phyloP scores from a whole-genome alignment of 2,888 invertebrate genomes.

The Stegophylla sp. region DNA sequence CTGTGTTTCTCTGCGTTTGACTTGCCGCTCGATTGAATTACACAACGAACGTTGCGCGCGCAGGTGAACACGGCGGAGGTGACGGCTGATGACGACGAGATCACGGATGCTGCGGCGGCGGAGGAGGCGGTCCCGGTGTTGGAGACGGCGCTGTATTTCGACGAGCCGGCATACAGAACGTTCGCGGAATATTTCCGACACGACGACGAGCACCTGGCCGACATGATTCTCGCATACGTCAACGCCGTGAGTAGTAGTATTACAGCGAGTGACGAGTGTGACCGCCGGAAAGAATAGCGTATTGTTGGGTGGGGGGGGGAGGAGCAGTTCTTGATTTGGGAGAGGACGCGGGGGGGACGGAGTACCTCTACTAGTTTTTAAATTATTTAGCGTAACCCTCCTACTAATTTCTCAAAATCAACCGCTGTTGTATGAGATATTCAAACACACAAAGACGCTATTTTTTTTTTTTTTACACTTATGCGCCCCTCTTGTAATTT shows the following conservation, averaged over 20 bases:
- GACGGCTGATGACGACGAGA: slow-evolving; percentile 2
- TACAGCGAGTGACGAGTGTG: too few species aligned
- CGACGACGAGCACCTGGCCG: slow-evolving; percentile 72
- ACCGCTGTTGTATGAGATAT: too few species aligned
- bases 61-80: not conserved
- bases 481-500: too few species aligned
- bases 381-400: not conserved
- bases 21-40: slow-evolving; percentile 60
- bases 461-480: too few species aligned
- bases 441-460: too few species aligned
- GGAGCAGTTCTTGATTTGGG: too few species aligned
- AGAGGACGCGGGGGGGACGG: too few species aligned
- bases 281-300: not conserved
- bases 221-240: slow-evolving; percentile 80
- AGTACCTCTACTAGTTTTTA: too few species aligned
- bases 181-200: slow-evolving; percentile 74
- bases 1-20: slow-evolving; percentile 22
- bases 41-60: slow-evolving; percentile 36
- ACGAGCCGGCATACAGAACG: slow-evolving; percentile 75
- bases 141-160: slow-evolving; percentile 78
- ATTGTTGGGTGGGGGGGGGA: too few species aligned
- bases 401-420: too few species aligned
- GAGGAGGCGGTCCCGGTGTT: slow-evolving; percentile 67
- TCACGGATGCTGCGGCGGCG: slow-evolving; percentile 31
- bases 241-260: slow-evolving; percentile 71